Conservation (phyloP, 1,140 invertebrate species). For the Drosophila carrolli region DNA sequence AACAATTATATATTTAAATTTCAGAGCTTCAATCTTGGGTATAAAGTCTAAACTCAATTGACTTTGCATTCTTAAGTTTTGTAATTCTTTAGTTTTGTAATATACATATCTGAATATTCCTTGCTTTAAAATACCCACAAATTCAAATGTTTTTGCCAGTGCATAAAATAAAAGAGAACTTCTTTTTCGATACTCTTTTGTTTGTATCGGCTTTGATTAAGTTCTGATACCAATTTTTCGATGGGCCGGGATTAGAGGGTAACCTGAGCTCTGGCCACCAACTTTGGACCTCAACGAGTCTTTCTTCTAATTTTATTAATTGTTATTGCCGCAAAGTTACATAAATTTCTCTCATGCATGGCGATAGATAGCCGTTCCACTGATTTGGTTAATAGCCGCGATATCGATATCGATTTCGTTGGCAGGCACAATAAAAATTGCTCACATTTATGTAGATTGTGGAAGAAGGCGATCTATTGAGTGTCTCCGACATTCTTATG, state of each 20-base stretch:
- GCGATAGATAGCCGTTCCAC: conserved; percentile 65
- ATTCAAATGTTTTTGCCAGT: not conserved
- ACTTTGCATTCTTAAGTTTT: too few species aligned
- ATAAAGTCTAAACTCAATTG: too few species aligned
- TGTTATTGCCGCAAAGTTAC: conserved; percentile 74
- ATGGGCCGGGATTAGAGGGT: conserved; percentile 13
- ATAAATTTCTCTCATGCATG: conserved; percentile 60
- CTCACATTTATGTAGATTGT: conserved; percentile 67
- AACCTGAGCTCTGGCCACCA: conserved; percentile 69
- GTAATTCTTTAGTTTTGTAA: too few species aligned
- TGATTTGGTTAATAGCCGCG: conserved; percentile 79
- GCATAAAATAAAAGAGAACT: conserved; percentile 21
- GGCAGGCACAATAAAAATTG: conserved; percentile 73
- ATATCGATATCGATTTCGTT: conserved; percentile 77
- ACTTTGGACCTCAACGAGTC: conserved; percentile 18
- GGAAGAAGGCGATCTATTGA: conserved; percentile 40
- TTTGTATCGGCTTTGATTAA: conserved; percentile 63
- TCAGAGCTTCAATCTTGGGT: too few species aligned
- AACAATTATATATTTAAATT: too few species aligned
- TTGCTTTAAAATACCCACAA: too few species aligned
- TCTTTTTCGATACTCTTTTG: conserved; percentile 46
- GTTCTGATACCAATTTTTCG: conserved; percentile 55
- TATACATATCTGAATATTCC: too few species aligned
- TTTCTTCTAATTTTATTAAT: conserved; percentile 76
- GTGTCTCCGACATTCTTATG: conserved; percentile 45